Conservation (phyloP, 2,888 invertebrate genomes). For the Limnephilus lunatus region DNA sequence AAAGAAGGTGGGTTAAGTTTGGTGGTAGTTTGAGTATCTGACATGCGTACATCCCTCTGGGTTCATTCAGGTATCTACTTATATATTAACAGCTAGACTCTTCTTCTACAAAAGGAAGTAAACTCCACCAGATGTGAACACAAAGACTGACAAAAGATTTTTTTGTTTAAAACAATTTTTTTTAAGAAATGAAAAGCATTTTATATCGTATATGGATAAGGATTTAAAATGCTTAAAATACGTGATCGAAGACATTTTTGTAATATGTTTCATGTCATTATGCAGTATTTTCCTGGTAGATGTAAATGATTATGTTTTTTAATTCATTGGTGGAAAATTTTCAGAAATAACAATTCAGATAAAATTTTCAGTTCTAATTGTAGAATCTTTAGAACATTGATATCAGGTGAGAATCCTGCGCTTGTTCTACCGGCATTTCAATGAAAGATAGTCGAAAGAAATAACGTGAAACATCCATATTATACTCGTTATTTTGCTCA, state of each 20-base stretch:
- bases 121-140: neutral
- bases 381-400: neutral
- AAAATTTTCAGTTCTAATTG: neutral
- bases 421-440: neutral
- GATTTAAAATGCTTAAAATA: neutral
- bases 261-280: neutral
- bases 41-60: conserved; percentile 15
- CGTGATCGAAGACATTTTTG: neutral
- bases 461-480: neutral
- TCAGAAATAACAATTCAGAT: neutral
- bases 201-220: too few species aligned
- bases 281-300: neutral
- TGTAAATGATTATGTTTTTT: neutral
- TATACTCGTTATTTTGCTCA: too few species aligned
- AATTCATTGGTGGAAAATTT: neutral
- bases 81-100: neutral
- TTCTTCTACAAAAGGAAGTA: neutral
- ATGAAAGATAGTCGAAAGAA: neutral
- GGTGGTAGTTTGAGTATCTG: neutral
- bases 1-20: neutral
- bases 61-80: neutral
- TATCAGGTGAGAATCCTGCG: neutral
- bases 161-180: too few species aligned
- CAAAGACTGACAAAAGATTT: neutral
- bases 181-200: too few species aligned